Evolutionary conservation across 2,113 vertebrate genomes (phyloP), one percentile per base, ranked within the genome.

Genomic region (Ramphastos sulfuratus): DNA sequence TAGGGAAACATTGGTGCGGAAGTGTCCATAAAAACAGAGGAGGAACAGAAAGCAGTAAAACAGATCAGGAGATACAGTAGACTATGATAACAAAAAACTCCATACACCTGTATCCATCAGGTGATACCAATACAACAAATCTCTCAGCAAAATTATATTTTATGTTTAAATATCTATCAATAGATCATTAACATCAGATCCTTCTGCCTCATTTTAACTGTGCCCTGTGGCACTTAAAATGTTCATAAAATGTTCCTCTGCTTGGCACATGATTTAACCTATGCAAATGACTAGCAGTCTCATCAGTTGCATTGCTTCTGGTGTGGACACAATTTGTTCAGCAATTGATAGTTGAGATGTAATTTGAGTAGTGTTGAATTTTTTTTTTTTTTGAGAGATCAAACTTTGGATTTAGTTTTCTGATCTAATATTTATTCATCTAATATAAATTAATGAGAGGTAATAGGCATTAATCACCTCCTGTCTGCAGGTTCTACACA

Each of bases 361-460:
- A 66, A 64, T 50, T 59, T 72, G 5, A 6, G 12, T 39, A 73
- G 12, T 24, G 15, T 27, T 54, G 54, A 20, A 82, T 93, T 91
- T 87, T 87, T 46, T 37, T 37, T 37, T 37, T 37, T 87, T 46
- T 71, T 48, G 15, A 65, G 21, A 46, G 35, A 89, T 48, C 15
- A 85, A 73, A 91, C 75, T 59, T 39, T 70, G 59, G 6, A 9
- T 7, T 48, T 82, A 31, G 12, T 83, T 92, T 93, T 78, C 56
- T 82, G 60, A 46, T 52, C 37, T 15, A 42, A 18, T 48, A 84
- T 86, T 75, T 78, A 65, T 77, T 6, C 37, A 66, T 70, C 6
- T 79, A 82, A 70, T 87, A 61, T 76, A 87, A 92, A 79, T 66
- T 91, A 92, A 73, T 76, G 52, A 79, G 64, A 58, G 1, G 4